Conservation (phyloP, 1,140 invertebrate species). For the Nephila pilipes region DNA sequence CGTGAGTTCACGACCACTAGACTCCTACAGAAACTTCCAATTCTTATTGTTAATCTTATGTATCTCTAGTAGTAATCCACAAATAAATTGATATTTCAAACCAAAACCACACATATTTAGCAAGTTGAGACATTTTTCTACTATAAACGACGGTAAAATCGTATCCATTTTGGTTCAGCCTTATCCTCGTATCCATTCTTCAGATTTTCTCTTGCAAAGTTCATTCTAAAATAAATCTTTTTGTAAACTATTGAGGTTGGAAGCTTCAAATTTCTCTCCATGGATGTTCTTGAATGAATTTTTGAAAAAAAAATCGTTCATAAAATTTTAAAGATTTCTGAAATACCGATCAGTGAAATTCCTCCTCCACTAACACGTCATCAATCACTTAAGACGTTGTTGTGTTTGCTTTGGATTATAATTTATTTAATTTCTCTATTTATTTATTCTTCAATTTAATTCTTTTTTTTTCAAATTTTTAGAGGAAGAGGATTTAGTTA, state of each 20-base stretch:
- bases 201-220: neutral
- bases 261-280: neutral
- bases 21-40: too few species aligned
- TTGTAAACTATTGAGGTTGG: neutral
- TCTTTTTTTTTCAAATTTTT: neutral
- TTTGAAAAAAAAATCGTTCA: neutral
- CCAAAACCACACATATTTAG: too few species aligned
- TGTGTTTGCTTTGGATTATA: constrained; percentile 3
- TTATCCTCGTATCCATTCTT: neutral
- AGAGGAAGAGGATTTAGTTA: too few species aligned
- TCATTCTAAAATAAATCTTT: neutral
- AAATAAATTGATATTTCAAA: too few species aligned
- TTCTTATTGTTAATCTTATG: too few species aligned
- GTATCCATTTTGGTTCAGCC: neutral
- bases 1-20: too few species aligned
- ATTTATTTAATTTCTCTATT: neutral
- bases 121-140: too few species aligned
- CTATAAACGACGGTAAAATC: neutral
- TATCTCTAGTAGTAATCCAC: too few species aligned
- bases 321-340: constrained; percentile 3
- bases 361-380: constrained; percentile 4
- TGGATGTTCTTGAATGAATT: neutral
- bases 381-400: constrained; percentile 14
- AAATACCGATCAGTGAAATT: constrained; percentile 51
- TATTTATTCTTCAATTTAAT: neutral